Evolutionary conservation across 2,113 vertebrate genomes (phyloP).

Genomic region (Narcine bancroftii): DNA sequence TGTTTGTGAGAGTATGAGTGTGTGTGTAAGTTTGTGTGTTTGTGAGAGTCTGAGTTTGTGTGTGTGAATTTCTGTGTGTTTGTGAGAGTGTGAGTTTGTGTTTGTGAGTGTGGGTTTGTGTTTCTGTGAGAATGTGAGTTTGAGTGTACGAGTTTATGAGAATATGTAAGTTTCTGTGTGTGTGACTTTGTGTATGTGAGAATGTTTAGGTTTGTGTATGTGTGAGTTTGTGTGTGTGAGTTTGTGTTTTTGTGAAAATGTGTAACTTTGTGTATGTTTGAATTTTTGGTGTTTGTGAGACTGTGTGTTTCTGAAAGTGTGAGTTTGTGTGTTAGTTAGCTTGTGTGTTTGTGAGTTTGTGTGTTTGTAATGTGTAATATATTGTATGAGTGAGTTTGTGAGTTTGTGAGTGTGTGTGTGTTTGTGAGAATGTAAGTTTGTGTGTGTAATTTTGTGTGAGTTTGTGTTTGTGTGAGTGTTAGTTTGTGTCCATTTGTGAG

Average conservation of each 20-base stretch:
- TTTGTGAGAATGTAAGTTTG: too few relatives aligned
- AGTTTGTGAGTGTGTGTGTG: too few relatives aligned
- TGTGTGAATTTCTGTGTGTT: neutral
- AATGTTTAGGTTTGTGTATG: too few relatives aligned
- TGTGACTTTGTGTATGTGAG: too few relatives aligned
- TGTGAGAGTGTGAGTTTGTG: neutral
- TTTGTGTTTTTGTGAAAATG: neutral
- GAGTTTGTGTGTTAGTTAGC: neutral
- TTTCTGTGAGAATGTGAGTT: neutral
- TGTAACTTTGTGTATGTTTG: neutral
- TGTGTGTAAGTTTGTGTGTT: too few relatives aligned
- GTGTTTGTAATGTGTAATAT: neutral
- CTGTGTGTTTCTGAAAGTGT: neutral
- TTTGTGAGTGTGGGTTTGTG: neutral
- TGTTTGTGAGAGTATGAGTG: too few relatives aligned
- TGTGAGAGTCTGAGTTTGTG: neutral
- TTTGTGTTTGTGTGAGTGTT: too few relatives aligned
- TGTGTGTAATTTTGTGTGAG: too few relatives aligned
- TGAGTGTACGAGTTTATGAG: neutral
- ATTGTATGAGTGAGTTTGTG: too few relatives aligned
- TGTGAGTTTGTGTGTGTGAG: too few relatives aligned
- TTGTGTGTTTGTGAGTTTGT: neutral
- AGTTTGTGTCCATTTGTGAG: too few relatives aligned
- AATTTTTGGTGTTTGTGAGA: neutral
- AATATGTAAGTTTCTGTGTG: too few relatives aligned